Conservation (phyloP, 2,888 invertebrate species). For the Drosophila subquinaria region DNA sequence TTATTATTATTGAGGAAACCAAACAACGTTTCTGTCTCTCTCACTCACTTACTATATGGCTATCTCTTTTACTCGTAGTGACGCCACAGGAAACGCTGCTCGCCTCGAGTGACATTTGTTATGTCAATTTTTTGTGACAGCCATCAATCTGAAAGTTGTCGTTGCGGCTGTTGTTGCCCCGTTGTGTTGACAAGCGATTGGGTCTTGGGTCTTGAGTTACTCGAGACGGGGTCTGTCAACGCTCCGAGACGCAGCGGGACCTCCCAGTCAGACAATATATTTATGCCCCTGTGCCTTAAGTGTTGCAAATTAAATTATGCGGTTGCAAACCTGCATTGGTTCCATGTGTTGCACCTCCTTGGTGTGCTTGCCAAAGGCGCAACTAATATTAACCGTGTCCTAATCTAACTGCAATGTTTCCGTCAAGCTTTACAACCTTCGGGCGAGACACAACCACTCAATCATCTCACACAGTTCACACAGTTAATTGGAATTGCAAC, state of each 20-base stretch:
- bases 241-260: slow-evolving; percentile 56
- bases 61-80: slow-evolving; percentile 18
- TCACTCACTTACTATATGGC: neutral
- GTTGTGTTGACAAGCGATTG: slow-evolving; percentile 66
- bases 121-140: slow-evolving; percentile 77
- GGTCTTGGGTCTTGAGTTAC: slow-evolving; percentile 49
- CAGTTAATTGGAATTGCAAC: slow-evolving; percentile 22
- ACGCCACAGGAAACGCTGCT: slow-evolving; percentile 53
- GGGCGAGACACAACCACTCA: slow-evolving; percentile 45
- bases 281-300: slow-evolving; percentile 42
- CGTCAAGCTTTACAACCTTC: neutral
- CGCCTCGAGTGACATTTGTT: slow-evolving; percentile 73
- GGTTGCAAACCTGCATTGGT: slow-evolving; percentile 63
- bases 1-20: slow-evolving; percentile 32
- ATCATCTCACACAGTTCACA: slow-evolving; percentile 59
- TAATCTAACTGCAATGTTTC: slow-evolving; percentile 39
- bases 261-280: slow-evolving; percentile 51
- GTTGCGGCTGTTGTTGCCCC: slow-evolving; percentile 9
- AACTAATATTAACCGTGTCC: slow-evolving; percentile 52
- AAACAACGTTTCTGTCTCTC: slow-evolving; percentile 24
- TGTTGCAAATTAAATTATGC: slow-evolving; percentile 74
- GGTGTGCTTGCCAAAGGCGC: slow-evolving; percentile 9
- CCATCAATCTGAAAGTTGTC: slow-evolving; percentile 66
- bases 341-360: slow-evolving; percentile 30
- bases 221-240: slow-evolving; percentile 44